These are phyloP conservation scores for Nomada flava DNA, from an alignment of 2,888 invertebrate genomes.

Conservation along the genomic window DNA sequence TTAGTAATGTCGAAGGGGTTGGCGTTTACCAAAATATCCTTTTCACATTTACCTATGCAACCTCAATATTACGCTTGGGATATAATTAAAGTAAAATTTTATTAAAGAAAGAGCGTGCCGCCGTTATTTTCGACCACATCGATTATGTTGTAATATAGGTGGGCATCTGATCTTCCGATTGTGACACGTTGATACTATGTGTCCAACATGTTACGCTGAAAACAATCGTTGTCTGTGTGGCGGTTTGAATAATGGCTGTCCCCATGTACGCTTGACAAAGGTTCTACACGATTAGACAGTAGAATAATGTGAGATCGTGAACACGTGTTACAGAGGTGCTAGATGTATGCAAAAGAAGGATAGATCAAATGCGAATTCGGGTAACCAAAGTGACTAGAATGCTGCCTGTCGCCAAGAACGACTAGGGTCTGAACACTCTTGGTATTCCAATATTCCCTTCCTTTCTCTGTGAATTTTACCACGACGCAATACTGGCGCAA, in stretches of 20 bases:
- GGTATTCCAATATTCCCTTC: too few relatives aligned
- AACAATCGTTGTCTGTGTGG: constrained; percentile 25
- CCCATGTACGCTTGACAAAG: constrained; percentile 23
- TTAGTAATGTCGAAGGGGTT: constrained; percentile 30
- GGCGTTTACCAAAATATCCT: constrained; percentile 6
- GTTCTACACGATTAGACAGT: constrained; percentile 41
- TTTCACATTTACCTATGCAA: constrained; percentile 32
- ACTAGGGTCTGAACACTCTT: background rate
- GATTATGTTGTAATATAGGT: too few relatives aligned
- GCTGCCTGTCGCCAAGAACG: background rate
- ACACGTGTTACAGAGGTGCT: constrained; percentile 40
- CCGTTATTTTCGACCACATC: too few relatives aligned
- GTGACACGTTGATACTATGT: constrained; percentile 18
- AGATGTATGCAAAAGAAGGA: constrained; percentile 6
- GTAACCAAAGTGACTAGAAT: background rate
- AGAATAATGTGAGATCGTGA: constrained; percentile 40
- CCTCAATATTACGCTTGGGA: constrained; percentile 11
- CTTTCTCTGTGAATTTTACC: too few relatives aligned
- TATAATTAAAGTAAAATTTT: background rate
- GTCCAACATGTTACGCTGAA: constrained; percentile 23
- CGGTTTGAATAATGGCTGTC: constrained; percentile 40
- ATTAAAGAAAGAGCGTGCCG: too few relatives aligned
- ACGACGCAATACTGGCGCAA: too few relatives aligned
- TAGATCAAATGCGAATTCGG: background rate
- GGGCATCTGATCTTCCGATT: background rate